phyloP scores from a whole-genome alignment of 2,888 invertebrate genomes.

The Blomia tropicalis region DNA sequence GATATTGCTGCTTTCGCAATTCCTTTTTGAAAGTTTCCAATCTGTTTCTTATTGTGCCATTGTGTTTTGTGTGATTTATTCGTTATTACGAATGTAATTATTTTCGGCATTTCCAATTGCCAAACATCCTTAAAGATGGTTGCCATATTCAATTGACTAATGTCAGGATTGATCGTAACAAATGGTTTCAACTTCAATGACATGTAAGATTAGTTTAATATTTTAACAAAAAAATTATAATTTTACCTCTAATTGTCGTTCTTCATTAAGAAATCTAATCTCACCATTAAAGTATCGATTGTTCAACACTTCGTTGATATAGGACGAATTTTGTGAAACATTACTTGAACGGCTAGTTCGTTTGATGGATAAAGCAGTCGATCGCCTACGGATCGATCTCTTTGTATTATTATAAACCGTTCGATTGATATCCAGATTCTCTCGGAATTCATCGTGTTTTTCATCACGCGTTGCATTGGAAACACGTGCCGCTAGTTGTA shows the following conservation, averaged over 20 bases:
- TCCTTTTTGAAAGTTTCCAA: constrained; percentile 30
- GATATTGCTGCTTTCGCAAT: constrained; percentile 34
- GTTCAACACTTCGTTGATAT: background rate
- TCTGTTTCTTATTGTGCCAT: constrained; percentile 29
- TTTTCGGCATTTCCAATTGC: constrained; percentile 29
- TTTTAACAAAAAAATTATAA: background rate
- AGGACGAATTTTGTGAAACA: background rate
- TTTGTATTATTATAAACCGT: background rate
- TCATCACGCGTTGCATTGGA: background rate
- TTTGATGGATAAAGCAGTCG: background rate
- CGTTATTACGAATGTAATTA: constrained; percentile 30
- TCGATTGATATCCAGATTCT: background rate
- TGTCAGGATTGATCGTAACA: background rate
- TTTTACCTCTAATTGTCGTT: background rate
- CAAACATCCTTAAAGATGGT: constrained; percentile 19
- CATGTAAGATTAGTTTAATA: background rate
- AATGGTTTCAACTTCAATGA: constrained; percentile 10
- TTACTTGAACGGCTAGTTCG: background rate
- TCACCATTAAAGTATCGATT: constrained; percentile 3
- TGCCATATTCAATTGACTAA: background rate
- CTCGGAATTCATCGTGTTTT: background rate
- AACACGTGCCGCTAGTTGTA: constrained; percentile 2
- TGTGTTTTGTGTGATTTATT: constrained; percentile 28
- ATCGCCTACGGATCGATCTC: background rate
- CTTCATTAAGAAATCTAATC: background rate